A percentile compares a stretch with the other conserved stretches of the same genome.
Conservation (phyloP, 2,888 invertebrate genomes). For the Hypercompe scribonia region DNA sequence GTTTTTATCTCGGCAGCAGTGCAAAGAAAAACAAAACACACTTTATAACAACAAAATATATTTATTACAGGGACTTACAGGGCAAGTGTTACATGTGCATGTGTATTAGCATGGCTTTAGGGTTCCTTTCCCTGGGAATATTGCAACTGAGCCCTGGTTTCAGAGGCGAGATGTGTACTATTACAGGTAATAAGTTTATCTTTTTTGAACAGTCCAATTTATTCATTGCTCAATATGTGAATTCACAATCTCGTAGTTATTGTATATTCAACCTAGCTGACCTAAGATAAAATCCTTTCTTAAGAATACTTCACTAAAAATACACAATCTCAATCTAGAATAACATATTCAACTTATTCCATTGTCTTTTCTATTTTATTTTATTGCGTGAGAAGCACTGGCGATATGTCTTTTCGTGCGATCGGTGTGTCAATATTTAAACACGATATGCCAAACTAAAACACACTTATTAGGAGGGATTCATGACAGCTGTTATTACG, state of each 20-base stretch:
- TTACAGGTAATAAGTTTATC: conserved; percentile 74
- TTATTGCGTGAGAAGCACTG: neutral
- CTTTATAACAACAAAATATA: neutral
- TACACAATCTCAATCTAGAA: neutral
- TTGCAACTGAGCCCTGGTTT: conserved; percentile 81
- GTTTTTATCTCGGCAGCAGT: neutral
- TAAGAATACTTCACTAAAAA: too few species aligned
- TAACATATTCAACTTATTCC: neutral
- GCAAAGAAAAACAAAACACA: neutral
- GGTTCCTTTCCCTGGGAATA: conserved; percentile 86
- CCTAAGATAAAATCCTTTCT: neutral
- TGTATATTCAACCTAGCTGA: neutral
- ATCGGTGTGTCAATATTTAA: neutral
- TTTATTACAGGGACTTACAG: conserved; percentile 84
- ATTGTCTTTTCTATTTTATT: neutral
- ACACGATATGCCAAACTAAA: neutral
- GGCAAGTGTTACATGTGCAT: conserved; percentile 89
- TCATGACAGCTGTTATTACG: too few species aligned
- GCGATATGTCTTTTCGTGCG: neutral
- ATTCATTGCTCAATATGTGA: neutral
- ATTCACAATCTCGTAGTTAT: neutral
- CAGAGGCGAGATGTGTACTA: conserved; percentile 76
- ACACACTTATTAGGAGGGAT: neutral
- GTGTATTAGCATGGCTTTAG: conserved; percentile 86
- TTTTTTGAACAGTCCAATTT: neutral